phyloP scores from a whole-genome alignment of 2,113 vertebrate genomes.

The Eonycteris spelaea region DNA sequence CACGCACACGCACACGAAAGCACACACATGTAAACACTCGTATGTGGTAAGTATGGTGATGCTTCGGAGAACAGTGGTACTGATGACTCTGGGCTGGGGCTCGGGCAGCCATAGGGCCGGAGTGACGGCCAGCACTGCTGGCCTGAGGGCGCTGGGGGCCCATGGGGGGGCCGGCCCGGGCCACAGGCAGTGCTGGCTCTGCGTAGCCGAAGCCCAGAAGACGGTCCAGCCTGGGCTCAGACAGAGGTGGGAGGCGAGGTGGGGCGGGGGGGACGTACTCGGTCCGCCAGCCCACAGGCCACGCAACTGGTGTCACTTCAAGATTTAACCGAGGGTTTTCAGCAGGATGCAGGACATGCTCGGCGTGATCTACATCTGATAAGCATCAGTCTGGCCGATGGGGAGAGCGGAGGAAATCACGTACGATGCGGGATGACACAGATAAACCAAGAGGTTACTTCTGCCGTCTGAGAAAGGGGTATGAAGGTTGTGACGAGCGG shows the following conservation, averaged over 20 bases:
- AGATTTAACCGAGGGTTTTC: not conserved
- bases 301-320: not conserved
- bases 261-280: not conserved
- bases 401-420: not conserved
- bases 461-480: not conserved
- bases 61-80: no score
- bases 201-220: not conserved
- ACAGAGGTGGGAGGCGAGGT: not conserved
- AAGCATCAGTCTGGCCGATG: not conserved
- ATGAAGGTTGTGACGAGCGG: not conserved
- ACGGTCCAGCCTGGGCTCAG: not conserved
- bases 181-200: no score
- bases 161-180: no score
- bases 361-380: not conserved
- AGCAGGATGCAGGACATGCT: not conserved
- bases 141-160: no score
- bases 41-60: no score
- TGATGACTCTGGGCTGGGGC: no score
- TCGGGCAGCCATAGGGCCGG: no score
- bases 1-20: not conserved
- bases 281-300: fast-evolving
- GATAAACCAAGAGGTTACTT: not conserved
- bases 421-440: not conserved
- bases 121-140: no score
- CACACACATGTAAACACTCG: not conserved